These are phyloP conservation scores for Dione vanillae DNA, from an alignment of 2,888 invertebrate species.

Conservation along the genomic window DNA sequence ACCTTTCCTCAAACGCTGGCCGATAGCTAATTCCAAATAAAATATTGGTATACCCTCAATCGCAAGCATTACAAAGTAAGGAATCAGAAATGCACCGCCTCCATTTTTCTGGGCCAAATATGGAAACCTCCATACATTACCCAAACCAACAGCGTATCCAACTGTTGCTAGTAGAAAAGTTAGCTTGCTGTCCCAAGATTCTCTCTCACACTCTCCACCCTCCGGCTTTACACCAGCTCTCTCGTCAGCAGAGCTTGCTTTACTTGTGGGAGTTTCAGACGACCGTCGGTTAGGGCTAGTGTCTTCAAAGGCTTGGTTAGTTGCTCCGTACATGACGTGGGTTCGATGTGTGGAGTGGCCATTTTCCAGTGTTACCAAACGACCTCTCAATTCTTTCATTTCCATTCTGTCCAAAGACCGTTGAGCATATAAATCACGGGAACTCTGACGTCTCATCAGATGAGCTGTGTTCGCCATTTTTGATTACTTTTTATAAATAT, in stretches of 20 bases:
- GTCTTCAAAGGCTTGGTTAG: conserved; percentile 91
- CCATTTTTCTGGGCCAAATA: conserved; percentile 97
- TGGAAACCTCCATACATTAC: conserved; percentile 98
- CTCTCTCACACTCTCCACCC: conserved; percentile 90
- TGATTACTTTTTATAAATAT: conserved; percentile 20
- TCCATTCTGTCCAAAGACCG: conserved; percentile 93
- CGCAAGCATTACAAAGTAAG: conserved; percentile 97
- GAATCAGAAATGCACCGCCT: conserved; percentile 98
- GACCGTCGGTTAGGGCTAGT: conserved; percentile 75
- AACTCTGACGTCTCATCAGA: conserved; percentile 94
- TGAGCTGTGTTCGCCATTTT: conserved; percentile 96
- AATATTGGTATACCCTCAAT: conserved; percentile 98
- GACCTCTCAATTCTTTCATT: conserved; percentile 92
- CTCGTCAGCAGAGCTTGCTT: conserved; percentile 86
- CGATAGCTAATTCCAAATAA: conserved; percentile 97
- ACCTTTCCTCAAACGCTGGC: conserved; percentile 95
- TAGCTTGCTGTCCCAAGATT: conserved; percentile 96
- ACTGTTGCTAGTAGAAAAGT: conserved; percentile 97
- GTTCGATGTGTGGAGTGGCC: conserved; percentile 78
- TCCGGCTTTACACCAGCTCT: conserved; percentile 87
- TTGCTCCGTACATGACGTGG: conserved; percentile 91
- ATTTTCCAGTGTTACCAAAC: conserved; percentile 90
- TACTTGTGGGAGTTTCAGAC: conserved; percentile 81
- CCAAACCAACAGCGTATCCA: conserved; percentile 96
- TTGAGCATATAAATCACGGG: conserved; percentile 91